These are phyloP conservation scores for Eudemis profundana DNA, from an alignment of 2,888 invertebrate species.

Conservation along the genomic window DNA sequence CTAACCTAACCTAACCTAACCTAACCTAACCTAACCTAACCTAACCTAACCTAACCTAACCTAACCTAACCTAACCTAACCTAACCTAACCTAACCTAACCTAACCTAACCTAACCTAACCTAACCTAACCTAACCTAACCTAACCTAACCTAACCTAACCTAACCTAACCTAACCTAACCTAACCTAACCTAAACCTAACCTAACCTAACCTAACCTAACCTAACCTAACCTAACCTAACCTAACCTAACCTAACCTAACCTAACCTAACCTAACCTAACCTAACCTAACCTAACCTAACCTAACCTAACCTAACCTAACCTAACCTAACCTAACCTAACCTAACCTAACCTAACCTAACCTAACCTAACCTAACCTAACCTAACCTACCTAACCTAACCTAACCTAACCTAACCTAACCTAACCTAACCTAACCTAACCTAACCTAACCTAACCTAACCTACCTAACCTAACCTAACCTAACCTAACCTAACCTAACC, in stretches of 20 bases:
- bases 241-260: slow-evolving; percentile 4
- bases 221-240: neutral
- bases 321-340: slow-evolving; percentile 42
- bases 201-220: too few species aligned
- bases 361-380: slow-evolving; percentile 44
- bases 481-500: slow-evolving; percentile 27
- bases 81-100: neutral
- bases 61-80: slow-evolving; percentile 4
- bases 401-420: slow-evolving; percentile 39
- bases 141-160: too few species aligned
- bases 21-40: slow-evolving; percentile 4
- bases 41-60: slow-evolving; percentile 4
- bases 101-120: neutral
- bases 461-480: slow-evolving; percentile 29
- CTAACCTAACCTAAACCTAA: neutral
- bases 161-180: too few species aligned
- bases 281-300: slow-evolving; percentile 44
- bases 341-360: slow-evolving; percentile 42
- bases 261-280: slow-evolving; percentile 43
- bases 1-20: slow-evolving; percentile 4
- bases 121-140: too few species aligned
- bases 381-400: slow-evolving; percentile 38
- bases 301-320: slow-evolving; percentile 45
- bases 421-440: slow-evolving; percentile 33
- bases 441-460: slow-evolving; percentile 27